A percentile compares a stretch with the other conserved stretches of the same genome.
Conservation (phyloP, 2,888 invertebrate genomes). For the Saturnia pavonia region DNA sequence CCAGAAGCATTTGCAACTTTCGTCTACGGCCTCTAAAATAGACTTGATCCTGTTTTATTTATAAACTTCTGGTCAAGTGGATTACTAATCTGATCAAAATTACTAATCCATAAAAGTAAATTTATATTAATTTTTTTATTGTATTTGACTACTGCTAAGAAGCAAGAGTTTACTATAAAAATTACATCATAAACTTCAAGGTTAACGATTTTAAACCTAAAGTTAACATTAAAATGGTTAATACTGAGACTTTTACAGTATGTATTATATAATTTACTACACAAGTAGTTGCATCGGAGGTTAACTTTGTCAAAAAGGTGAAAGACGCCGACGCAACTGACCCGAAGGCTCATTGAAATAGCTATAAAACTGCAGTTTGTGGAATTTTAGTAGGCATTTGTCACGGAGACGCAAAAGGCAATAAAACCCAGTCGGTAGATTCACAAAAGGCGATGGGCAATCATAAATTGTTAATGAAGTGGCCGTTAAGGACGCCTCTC, state of each 20-base stretch:
- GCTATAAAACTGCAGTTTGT: constrained; percentile 42
- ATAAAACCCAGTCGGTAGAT: constrained; percentile 30
- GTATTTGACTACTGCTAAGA: constrained; percentile 13
- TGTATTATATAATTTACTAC: background rate
- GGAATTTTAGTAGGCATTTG: constrained; percentile 46
- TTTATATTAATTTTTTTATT: background rate
- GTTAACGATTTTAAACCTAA: background rate
- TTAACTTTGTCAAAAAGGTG: background rate
- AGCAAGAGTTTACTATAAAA: constrained; percentile 7
- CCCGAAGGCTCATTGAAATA: constrained; percentile 18
- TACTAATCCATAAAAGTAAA: background rate
- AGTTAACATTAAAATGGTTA: background rate
- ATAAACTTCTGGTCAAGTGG: background rate
- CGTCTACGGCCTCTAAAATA: background rate
- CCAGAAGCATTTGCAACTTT: background rate
- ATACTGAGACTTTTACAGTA: background rate
- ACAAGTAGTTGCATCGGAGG: background rate
- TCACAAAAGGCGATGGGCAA: constrained; percentile 44
- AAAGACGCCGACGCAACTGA: constrained; percentile 28
- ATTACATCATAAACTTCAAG: background rate
- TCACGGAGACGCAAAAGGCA: constrained; percentile 37
- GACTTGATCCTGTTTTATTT: background rate
- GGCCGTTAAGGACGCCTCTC: constrained; percentile 39
- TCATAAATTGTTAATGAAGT: constrained; percentile 66
- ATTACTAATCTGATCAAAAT: background rate